Base-by-base conservation (phyloP, 2,113 vertebrate genomes). In the Sinocyclocheilus maitianheensis region DNA sequence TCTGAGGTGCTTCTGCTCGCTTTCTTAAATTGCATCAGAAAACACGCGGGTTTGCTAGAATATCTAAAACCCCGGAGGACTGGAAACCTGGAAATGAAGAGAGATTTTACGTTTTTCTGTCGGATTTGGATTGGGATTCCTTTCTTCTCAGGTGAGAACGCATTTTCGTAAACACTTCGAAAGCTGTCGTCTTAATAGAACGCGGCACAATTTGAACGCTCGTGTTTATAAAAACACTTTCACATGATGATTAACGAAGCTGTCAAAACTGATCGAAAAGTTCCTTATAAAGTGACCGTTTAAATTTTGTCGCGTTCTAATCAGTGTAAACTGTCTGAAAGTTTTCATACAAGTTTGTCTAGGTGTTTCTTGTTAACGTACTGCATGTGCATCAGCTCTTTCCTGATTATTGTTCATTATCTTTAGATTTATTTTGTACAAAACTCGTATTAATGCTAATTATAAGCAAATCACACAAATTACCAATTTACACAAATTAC, bases 51-150 rank as follows among this genome's bases (percentile, higher is more conserved):
- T 84, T 84, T 87, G 84, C 13, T 65, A 48, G 81, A 89, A 85
- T 85, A 82, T 89, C 86, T 89, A 58, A 86, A 89, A 88, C 79
- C 82, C 80, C 89, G 53, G 83, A 90, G 90, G 88, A 77, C 91
- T 93, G 92, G 92, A 94, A 91, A 93, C 89, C 94, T 94, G 96
- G 96, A 96, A 95, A 97, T 97, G 97, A 96, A 95, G 96, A 96
- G 94, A 93, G 94, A 95, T 88, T 93, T 92, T 86, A 93, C 93
- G 89, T 83, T 96, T 93, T 93, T 96, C 94, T 94, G 95, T 93
- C 95, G 96, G 93, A 95, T 96, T 93, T 97, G 95, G 96, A 95
- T 96, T 92, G 94, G 94, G 93, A 92, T 96, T 92, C 93, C 93
- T 72, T 96, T 92, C 84, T 93, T 95, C 86, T 95, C 96, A 97